Conservation (phyloP, 2,113 vertebrate species). For the Forbesichthys papilliferus region DNA sequence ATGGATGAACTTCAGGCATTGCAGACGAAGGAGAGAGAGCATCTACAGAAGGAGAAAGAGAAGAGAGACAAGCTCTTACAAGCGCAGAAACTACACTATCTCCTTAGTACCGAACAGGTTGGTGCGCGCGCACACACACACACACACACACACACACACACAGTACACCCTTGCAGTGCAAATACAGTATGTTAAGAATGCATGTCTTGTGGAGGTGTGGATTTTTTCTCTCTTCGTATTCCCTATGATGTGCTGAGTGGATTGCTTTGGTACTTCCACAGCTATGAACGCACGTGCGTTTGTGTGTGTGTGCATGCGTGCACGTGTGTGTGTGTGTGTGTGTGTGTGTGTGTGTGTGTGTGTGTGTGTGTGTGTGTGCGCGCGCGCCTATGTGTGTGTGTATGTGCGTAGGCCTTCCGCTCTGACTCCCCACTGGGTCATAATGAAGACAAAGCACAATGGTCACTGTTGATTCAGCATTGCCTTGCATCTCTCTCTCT, state of each 20-base stretch:
- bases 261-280: slow-evolving; percentile 65
- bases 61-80: slow-evolving; percentile 76
- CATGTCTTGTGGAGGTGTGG: slow-evolving; percentile 8
- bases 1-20: slow-evolving; percentile 81
- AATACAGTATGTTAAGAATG: not conserved
- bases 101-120: slow-evolving; percentile 84
- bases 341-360: slow-evolving; percentile 19
- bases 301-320: not conserved
- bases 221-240: slow-evolving; percentile 42
- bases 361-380: slow-evolving; percentile 30
- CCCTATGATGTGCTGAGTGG: slow-evolving; percentile 68
- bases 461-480: slow-evolving; percentile 92
- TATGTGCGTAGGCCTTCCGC: slow-evolving; percentile 57
- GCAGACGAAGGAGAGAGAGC: slow-evolving; percentile 77
- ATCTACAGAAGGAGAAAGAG: slow-evolving; percentile 71
- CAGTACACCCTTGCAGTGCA: not conserved
- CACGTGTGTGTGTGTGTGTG: slow-evolving; percentile 34
- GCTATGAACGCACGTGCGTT: slow-evolving; percentile 24
- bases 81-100: slow-evolving; percentile 89
- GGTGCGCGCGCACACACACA: not conserved
- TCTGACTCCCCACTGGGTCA: slow-evolving; percentile 85
- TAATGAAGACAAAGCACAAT: slow-evolving; percentile 91
- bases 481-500: slow-evolving; percentile 10
- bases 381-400: slow-evolving; percentile 26
- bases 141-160: not conserved